Evolutionary conservation across 2,888 invertebrate genomes (phyloP), one percentile per base, ranked within the genome.

Genomic region (Drosophila infuscata): DNA sequence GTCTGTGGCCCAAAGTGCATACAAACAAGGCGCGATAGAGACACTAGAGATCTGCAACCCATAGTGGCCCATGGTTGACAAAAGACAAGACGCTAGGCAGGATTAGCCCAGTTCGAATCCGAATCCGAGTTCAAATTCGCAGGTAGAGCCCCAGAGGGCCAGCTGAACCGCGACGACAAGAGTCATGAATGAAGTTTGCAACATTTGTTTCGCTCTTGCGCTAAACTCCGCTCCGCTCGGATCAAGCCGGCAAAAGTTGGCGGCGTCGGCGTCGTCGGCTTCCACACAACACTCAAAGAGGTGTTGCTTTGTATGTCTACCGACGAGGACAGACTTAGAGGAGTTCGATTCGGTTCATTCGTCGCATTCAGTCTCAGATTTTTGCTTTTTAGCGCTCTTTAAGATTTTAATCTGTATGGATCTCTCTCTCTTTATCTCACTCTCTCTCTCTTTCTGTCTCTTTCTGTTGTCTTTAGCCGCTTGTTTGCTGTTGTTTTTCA

Each of bases 371-470:
- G 52, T 68, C 68, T 59, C 53, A 56, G 66, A 65, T 75, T 72
- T 76, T 83, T 78, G 69, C 70, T 86, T 75, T 83, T 88, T 86
- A 84, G 85, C 86, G 86, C 88, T 85, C 86, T 76, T 87, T 89
- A 88, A 88, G 88, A 88, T 88, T 76, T 85, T 88, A 88, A 88
- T 88, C 88, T 89, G 57, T 56, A 62, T 36, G 38, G 49, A 67
- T 56, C n/a, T 38, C 3, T 43, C 38, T 43, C 7, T 20, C 20
- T 43, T 12, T 35, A 4, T 4, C 51, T 51, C 3, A 25, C 29
- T 54, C 64, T 17, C 51, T 30, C 3, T 32, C 61, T 15, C 52
- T 20, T 1, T 32, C n/a, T 49, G 62, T 38, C n/a, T 54, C 7
- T 36, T 25, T 54, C 59, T 67, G 69, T 88, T 78, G 71, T 70